Base-by-base conservation (phyloP, 2,888 invertebrate species). In the Encarsia formosa region DNA sequence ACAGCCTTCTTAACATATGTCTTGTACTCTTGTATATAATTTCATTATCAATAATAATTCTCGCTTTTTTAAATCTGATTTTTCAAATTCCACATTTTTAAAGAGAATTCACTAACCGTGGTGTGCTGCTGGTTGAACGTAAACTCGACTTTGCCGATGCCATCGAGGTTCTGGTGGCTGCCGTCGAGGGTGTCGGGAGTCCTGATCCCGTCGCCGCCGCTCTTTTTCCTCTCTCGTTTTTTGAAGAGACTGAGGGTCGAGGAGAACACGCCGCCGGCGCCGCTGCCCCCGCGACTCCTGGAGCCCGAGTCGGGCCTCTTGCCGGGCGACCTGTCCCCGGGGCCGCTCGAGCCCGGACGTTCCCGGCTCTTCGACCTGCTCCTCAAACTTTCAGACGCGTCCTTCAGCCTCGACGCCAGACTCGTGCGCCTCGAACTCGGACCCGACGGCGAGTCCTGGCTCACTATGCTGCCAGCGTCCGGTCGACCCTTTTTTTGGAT, bases 321-420 rank as follows among this genome's bases (percentile, higher is more conserved):
- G 8, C 38, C 31, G 8, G 54, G 54, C 2, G 55, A 51, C 38
- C 51, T 56, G 5, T 54, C 56, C 1, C 47, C 53, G 2, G 40
- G 24, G 34, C n/a, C n/a, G 5, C n/a, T 24, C 3, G 70, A 61
- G 1, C 45, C 29, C 24, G 56, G 64, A 3, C 73, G 61, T 45
- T 75, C 75, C 18, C 72, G 62, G 15, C 72, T 73, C 49, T 74
- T 74, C 3, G 75, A 74, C 46, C 75, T 65, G 52, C 68, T 71
- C 20, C 74, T 66, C 35, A 76, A 51, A 40, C 70, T 75, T 49
- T 75, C 76, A 8, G 75, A 72, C 8, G 75, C 75, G 49, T 75
- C 75, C 57, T 65, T 71, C 23, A 75, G 62, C 54, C 74, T 69
- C 11, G 69, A 68, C 5, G 75, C 71, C 16, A 76, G 59, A 29